Base-by-base conservation (phyloP, 2,113 vertebrate genomes). In the Atractosteus spatula region DNA sequence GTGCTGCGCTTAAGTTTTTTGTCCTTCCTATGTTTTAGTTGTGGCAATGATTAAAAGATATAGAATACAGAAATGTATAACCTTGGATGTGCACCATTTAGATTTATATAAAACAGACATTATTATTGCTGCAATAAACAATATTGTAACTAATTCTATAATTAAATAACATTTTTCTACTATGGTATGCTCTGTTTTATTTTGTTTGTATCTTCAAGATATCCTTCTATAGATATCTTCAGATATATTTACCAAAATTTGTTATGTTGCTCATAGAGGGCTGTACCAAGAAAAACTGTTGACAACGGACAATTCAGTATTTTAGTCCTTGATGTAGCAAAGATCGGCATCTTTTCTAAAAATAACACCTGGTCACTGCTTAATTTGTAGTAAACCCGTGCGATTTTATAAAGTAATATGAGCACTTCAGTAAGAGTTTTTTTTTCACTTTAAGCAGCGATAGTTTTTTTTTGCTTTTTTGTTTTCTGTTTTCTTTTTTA, bases 381-480 rank as follows among this genome's bases (percentile, higher is more conserved):
- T 57, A 12, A 10, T 41, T 45, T 44, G 69, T 17, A 61, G 69
- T 57, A 55, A 42, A 43, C 55, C 61, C 56, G 59, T 59, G 42
- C 41, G 69, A 59, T 61, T 70, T 61, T 62, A 71, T 71, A 16
- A n/a, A 71, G 55, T 71, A 71, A 55, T 45, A 71, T 71, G 59
- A 62, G 47, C 29, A 70, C 55, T 41, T 70, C 55, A 70, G 14
- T 71, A 8, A 29, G 62, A 64, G 41, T 64, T 64, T 64, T 29
- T 29, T 29, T 64, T 29, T 10, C 41, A 12, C 62, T 64, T 2
- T 64, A 29, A 10, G n/a, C 41, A 29, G 16, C 2, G 59, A 62
- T 41, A 10, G 7, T 64, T 17, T 64, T 17, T 41, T 41, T 64
- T 16, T 64, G 7, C 41, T 64, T 11, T 64, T 41, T 45, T 16